Percentiles rank a stretch among this genome's conserved stretches.
Evolutionary conservation across 2,888 invertebrate genomes (phyloP).

Genomic region (Pyrocoelia pectoralis): DNA sequence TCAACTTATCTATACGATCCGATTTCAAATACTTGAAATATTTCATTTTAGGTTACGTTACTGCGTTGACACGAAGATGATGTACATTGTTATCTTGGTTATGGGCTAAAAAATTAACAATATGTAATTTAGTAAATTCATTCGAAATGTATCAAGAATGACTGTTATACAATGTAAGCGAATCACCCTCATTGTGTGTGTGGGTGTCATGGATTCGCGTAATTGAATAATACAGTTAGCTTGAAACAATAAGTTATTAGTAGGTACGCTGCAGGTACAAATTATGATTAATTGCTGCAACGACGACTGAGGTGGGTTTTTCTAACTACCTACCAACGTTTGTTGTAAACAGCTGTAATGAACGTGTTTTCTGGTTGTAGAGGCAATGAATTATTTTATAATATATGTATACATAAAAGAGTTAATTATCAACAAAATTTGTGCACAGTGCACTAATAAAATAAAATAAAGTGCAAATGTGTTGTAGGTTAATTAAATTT

Average conservation of each 20-base stretch:
- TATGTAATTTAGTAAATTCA: no score
- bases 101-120: neutral
- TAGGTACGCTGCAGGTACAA: neutral
- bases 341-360: neutral
- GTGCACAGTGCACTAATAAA: no score
- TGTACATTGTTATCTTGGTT: no score
- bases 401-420: no score
- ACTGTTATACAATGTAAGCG: no score
- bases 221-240: constrained; percentile 1
- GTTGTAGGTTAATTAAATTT: no score
- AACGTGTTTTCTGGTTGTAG: neutral
- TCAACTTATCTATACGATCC: neutral
- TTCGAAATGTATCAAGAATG: no score
- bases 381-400: neutral
- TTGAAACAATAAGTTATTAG: neutral
- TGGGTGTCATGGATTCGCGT: neutral
- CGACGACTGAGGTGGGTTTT: neutral
- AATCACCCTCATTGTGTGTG: neutral
- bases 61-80: no score
- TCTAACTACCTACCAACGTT: neutral
- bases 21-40: neutral
- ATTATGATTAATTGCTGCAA: neutral
- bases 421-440: no score
- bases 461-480: no score
- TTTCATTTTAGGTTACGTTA: no score